Evolutionary conservation across 2,888 invertebrate species (phyloP).

Genomic region (Deilephila elpenor): DNA sequence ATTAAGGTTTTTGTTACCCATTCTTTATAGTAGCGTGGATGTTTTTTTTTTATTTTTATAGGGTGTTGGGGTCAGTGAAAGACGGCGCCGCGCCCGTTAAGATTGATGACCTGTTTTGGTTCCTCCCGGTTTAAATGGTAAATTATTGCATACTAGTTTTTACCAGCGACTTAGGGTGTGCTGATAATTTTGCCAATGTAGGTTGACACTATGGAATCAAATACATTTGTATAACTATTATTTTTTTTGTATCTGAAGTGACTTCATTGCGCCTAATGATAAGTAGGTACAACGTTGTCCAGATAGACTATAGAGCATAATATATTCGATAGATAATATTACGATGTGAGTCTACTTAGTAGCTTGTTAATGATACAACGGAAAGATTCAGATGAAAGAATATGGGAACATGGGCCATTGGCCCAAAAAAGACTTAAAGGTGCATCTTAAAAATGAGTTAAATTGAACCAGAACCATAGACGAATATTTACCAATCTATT

Average conservation of each 20-base stretch:
- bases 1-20: constrained; percentile 70
- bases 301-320: too few species aligned
- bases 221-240: not conserved
- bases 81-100: constrained; percentile 70
- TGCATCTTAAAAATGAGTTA: too few species aligned
- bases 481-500: too few species aligned
- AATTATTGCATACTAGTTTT: constrained; percentile 43
- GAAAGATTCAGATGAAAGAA: too few species aligned
- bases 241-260: not conserved
- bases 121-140: constrained; percentile 56
- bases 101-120: constrained; percentile 74
- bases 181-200: constrained; percentile 7
- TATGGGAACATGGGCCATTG: too few species aligned
- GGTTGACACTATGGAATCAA: not conserved
- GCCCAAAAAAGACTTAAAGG: too few species aligned
- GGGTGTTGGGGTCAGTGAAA: constrained; percentile 76
- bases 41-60: constrained; percentile 60
- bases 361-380: too few species aligned
- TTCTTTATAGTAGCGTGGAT: constrained; percentile 74
- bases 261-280: too few species aligned
- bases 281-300: too few species aligned
- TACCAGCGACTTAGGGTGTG: constrained; percentile 3
- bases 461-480: too few species aligned
- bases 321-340: too few species aligned
- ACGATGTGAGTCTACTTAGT: too few species aligned